Evolutionary conservation across 2,797 vertebrate species (phyloP).

Genomic region (Coilia nasus): DNA sequence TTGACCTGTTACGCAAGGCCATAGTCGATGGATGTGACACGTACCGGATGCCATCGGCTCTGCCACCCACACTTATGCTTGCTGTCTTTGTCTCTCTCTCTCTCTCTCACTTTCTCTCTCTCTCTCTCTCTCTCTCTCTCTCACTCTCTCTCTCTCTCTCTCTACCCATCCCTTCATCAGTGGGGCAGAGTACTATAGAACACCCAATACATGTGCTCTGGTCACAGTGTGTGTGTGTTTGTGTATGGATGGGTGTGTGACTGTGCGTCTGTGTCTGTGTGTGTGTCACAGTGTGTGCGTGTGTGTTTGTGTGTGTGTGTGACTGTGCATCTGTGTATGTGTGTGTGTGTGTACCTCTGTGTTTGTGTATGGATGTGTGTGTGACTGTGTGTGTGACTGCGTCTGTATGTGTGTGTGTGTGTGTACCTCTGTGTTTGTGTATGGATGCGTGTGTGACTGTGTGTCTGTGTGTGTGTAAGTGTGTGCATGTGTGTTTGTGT

Average conservation of each 20-base stretch:
- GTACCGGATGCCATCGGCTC: background rate
- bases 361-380: background rate
- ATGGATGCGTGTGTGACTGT: background rate
- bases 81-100: too few relatives aligned
- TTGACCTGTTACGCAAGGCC: background rate
- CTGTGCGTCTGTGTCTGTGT: background rate
- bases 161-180: background rate
- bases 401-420: background rate
- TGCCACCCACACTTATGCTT: background rate
- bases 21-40: background rate
- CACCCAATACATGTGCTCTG: conserved; percentile 11
- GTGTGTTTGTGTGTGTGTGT: background rate
- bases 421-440: background rate
- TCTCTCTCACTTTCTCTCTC: too few relatives aligned
- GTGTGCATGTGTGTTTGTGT: background rate
- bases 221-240: conserved; percentile 23
- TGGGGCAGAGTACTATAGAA: conserved; percentile 35
- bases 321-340: background rate
- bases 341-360: background rate
- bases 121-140: background rate
- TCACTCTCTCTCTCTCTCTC: conserved; percentile 33
- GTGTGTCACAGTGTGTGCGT: conserved; percentile 8
- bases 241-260: background rate
- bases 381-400: background rate
- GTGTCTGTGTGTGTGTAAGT: background rate